These are phyloP conservation scores for Chrysomela aeneicollis DNA, from an alignment of 2,888 invertebrate species.

Conservation along the genomic window DNA sequence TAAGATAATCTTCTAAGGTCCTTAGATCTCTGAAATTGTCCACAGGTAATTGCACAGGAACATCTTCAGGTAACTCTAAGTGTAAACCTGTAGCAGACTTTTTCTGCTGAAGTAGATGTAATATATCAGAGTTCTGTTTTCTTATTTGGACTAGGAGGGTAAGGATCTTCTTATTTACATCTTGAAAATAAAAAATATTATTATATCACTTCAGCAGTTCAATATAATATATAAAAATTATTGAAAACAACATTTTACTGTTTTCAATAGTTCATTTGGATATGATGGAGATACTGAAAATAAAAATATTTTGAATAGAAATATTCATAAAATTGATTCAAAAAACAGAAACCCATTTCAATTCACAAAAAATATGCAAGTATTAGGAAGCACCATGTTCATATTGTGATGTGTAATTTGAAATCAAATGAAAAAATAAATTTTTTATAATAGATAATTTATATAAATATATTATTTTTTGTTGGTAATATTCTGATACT, in stretches of 20 bases:
- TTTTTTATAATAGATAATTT: too few species aligned
- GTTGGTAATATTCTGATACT: too few species aligned
- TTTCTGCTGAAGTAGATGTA: constrained; percentile 8
- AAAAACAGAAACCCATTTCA: too few species aligned
- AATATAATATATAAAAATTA: too few species aligned
- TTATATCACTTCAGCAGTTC: constrained; percentile 4
- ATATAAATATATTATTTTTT: too few species aligned
- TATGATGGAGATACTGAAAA: not conserved
- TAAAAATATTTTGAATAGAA: too few species aligned
- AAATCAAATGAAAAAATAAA: too few species aligned
- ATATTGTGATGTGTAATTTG: too few species aligned
- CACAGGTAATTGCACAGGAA: constrained; percentile 10
- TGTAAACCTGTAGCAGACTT: constrained; percentile 10
- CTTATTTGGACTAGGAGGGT: constrained; percentile 8
- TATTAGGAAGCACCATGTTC: too few species aligned
- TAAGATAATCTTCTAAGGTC: constrained; percentile 1
- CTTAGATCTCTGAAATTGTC: constrained; percentile 1
- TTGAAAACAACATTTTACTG: not conserved
- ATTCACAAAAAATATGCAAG: too few species aligned
- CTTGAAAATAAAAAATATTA: not conserved
- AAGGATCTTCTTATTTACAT: constrained; percentile 7
- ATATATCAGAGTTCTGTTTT: not conserved
- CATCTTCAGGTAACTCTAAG: constrained; percentile 3
- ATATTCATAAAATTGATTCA: too few species aligned
- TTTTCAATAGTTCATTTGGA: not conserved